Evolutionary conservation across 2,888 invertebrate genomes (phyloP).

Genomic region (Cyclophora albipunctata): DNA sequence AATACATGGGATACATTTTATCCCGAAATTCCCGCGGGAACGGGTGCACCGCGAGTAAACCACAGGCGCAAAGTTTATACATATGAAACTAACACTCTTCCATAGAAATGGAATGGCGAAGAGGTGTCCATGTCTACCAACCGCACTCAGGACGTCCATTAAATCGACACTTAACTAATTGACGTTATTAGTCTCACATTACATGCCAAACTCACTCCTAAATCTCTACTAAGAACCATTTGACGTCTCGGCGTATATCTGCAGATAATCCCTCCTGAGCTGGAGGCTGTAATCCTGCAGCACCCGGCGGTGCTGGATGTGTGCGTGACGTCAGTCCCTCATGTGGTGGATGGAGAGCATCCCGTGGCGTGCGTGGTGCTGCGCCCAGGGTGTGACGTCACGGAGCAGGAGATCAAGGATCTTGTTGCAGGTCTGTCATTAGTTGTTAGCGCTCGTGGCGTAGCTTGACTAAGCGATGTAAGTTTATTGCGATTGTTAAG

Average conservation of each 20-base stretch:
- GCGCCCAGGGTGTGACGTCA: slow-evolving; percentile 20
- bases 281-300: slow-evolving; percentile 29
- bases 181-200: no score
- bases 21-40: no score
- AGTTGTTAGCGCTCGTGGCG: background rate
- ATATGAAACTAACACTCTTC: no score
- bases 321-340: slow-evolving; percentile 38
- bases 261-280: slow-evolving; percentile 34
- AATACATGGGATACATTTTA: background rate
- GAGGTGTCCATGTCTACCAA: no score
- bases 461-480: background rate
- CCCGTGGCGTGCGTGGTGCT: slow-evolving; percentile 41
- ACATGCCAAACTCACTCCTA: no score
- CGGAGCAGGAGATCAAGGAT: slow-evolving; percentile 42
- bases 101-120: no score
- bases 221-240: no score
- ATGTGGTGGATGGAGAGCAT: slow-evolving; percentile 38
- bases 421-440: slow-evolving; percentile 35
- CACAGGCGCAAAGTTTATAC: no score
- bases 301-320: slow-evolving; percentile 44
- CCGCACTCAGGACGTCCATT: no score
- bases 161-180: no score
- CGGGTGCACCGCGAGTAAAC: no score
- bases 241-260: background rate
- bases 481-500: no score